phyloP scores from a whole-genome alignment of 2,888 invertebrate species.

The Seira ritae region DNA sequence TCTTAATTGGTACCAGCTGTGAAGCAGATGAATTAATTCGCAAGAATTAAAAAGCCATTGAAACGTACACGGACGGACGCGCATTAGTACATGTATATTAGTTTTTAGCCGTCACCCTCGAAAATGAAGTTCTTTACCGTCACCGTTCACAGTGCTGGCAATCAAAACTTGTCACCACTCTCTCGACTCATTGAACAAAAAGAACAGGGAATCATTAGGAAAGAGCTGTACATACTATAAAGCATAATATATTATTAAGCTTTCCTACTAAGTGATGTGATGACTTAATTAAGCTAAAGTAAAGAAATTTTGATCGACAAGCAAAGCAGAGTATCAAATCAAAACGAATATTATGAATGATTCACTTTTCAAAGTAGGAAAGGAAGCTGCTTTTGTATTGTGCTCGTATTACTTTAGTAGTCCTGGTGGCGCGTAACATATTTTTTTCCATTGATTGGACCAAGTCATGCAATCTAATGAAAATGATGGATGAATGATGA shows the following conservation, averaged over 20 bases:
- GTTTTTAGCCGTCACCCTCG: too few relatives aligned
- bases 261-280: not conserved
- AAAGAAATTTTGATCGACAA: not conserved
- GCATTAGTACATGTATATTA: too few relatives aligned
- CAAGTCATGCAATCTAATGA: conserved; percentile 60
- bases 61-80: not conserved
- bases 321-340: not conserved
- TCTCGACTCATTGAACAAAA: not conserved
- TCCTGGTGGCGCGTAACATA: conserved; percentile 15
- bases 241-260: too few relatives aligned
- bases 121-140: too few relatives aligned
- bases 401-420: too few relatives aligned
- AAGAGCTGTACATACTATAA: not conserved
- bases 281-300: not conserved
- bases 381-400: not conserved
- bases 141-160: not conserved
- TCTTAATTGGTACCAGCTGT: not conserved
- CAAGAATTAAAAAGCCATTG: not conserved
- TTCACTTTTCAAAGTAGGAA: not conserved
- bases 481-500: conserved; percentile 24
- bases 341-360: not conserved
- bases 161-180: conserved; percentile 2
- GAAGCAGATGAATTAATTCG: not conserved
- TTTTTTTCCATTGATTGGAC: conserved; percentile 40
- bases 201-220: conserved; percentile 3